Percentiles rank a stretch among this genome's conserved stretches.
phyloP scores from a whole-genome alignment of 1,140 invertebrate genomes.

The Teleopsis dalmanni region DNA sequence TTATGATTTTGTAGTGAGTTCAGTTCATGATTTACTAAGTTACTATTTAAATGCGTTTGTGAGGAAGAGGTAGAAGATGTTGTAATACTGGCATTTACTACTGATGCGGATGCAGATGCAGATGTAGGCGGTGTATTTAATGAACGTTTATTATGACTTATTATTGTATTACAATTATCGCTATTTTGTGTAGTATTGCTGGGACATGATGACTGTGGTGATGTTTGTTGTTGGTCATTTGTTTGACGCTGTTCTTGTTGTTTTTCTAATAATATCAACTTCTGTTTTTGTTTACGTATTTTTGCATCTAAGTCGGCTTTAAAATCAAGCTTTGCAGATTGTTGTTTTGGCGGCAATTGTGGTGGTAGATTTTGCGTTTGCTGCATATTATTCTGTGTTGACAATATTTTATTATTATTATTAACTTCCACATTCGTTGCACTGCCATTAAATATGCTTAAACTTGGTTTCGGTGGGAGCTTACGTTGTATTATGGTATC shows the following conservation, averaged over 20 bases:
- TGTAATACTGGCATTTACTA: too few species aligned
- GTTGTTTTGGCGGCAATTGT: constrained; percentile 20
- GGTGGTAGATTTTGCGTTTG: constrained; percentile 6
- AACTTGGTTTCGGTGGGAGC: constrained; percentile 32
- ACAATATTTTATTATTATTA: constrained; percentile 8
- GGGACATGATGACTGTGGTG: constrained; percentile 5
- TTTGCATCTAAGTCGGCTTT: constrained; percentile 40
- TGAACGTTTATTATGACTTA: constrained; percentile 14
- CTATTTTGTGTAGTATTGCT: constrained; percentile 11
- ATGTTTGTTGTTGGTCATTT: constrained; percentile 10
- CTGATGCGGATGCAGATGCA: constrained; percentile 24
- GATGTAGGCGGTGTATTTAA: constrained; percentile 30
- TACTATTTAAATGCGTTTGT: background rate
- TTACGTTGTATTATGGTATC: constrained; percentile 24
- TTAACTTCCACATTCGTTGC: constrained; percentile 1
- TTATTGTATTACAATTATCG: constrained; percentile 9
- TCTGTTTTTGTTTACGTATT: constrained; percentile 36
- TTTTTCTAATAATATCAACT: constrained; percentile 31
- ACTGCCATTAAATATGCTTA: constrained; percentile 32
- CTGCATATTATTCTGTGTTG: constrained; percentile 9
- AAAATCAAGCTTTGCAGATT: constrained; percentile 34
- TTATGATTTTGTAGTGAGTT: constrained; percentile 2
- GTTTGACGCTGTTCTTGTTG: constrained; percentile 19
- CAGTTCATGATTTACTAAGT: background rate
- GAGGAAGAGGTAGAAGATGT: background rate